Evolutionary conservation across 2,113 vertebrate species (phyloP), one percentile per base, ranked within the genome.

Genomic region (Mustela lutreola): DNA sequence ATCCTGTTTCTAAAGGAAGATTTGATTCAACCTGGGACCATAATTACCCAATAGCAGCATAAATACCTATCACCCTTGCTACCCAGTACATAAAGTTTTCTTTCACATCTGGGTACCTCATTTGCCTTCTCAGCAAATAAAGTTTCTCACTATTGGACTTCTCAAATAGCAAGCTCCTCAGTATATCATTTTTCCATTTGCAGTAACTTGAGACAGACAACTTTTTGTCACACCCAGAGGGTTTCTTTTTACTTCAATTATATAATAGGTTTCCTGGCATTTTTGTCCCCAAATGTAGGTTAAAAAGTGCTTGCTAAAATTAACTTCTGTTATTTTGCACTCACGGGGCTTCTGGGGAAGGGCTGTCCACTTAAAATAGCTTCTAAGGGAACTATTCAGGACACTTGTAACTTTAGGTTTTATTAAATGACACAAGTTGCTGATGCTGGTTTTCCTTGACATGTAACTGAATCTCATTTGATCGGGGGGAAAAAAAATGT

Each of bases 141-240:
- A 96, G 76, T 83, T 89, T 63, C 89, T 81, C 60, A 28, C 80
- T 60, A 18, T 53, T 86, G 70, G 80, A 60, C 56, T 84, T 96
- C 93, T 96, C 90, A 70, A 95, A 97, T 88, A 76, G 86, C 87
- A 80, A 24, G 70, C 70, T 84, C 58, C 92, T 97, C 84, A 0
- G 84, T 97, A 95, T 96, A 95, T 97, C 98, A 98, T 97, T 96
- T 98, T 98, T 98, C 97, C 97, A 98, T 98, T 98, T 97, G 94
- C 94, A 97, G 92, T 95, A 97, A 96, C 94, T 97, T 94, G 87
- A 97, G 92, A 96, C 95, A 95, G 97, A 96, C 96, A 95, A 93
- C 39, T 90, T 97, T 98, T 96, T 98, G 97, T 98, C 97, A 97
- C 97, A 97, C 97, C 94, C 95, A 76, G 95, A 97, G 96, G 97